phyloP scores from a whole-genome alignment of 2,113 vertebrate genomes.

The Clarias batrachus region DNA sequence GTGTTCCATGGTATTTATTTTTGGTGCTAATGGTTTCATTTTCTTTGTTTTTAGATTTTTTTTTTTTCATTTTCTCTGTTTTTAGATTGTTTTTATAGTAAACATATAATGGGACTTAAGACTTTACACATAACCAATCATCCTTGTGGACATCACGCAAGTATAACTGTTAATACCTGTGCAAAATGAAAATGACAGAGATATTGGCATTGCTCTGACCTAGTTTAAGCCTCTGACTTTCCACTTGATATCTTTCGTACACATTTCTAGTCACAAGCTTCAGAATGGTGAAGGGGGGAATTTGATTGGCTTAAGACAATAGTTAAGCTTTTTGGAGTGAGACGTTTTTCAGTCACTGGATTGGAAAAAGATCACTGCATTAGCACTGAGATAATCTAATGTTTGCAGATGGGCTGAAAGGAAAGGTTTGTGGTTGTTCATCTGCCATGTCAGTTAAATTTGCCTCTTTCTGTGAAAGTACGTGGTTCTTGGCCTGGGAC shows the following conservation, averaged over 20 bases:
- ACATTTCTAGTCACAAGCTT: background rate
- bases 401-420: background rate
- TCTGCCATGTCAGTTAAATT: slow-evolving; percentile 13
- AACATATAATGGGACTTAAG: background rate
- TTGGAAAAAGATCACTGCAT: background rate
- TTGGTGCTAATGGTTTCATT: background rate
- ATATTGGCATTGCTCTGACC: background rate
- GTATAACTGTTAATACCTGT: background rate
- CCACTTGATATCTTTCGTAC: background rate
- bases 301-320: background rate
- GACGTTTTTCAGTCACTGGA: background rate
- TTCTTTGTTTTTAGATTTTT: background rate
- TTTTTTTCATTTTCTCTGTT: background rate
- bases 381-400: slow-evolving; percentile 8
- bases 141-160: background rate
- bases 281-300: background rate
- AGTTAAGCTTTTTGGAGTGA: background rate
- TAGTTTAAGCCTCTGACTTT: background rate
- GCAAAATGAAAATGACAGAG: background rate
- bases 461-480: background rate
- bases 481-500: background rate
- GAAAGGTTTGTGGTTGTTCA: background rate
- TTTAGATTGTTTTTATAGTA: background rate
- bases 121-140: background rate
- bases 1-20: background rate